Evolutionary conservation across 1,140 invertebrate genomes (phyloP).

Genomic region (Dendrolimus punctatus): DNA sequence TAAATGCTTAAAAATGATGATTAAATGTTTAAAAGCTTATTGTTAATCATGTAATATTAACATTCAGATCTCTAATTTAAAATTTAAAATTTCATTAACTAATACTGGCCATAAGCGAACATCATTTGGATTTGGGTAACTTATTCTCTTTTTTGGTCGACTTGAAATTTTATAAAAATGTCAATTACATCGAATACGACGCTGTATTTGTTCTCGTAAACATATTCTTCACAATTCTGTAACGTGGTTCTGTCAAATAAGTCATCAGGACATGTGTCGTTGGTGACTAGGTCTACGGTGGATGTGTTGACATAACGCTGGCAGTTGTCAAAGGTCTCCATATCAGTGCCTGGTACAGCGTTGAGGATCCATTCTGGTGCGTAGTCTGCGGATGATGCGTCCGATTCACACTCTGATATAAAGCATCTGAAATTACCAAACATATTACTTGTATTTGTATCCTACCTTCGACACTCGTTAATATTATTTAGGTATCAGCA

Average conservation of each 20-base stretch:
- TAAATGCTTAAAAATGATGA: too few species aligned
- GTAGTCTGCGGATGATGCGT: constrained; percentile 31
- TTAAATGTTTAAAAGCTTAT: too few species aligned
- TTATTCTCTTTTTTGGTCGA: too few species aligned
- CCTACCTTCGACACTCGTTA: too few species aligned
- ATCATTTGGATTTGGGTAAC: too few species aligned
- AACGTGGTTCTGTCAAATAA: constrained; percentile 26
- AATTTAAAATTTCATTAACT: too few species aligned
- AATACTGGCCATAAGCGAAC: too few species aligned
- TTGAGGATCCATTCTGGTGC: constrained; percentile 71
- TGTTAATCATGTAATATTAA: too few species aligned
- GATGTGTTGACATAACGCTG: constrained; percentile 22
- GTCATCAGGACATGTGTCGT: constrained; percentile 29
- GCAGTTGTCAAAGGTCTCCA: constrained; percentile 50
- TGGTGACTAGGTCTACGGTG: background rate
- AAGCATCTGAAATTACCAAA: constrained; percentile 71
- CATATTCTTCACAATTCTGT: constrained; percentile 32
- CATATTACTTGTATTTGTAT: too few species aligned
- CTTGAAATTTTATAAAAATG: background rate
- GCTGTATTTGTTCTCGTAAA: constrained; percentile 42
- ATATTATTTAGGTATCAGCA: too few species aligned
- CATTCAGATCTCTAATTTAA: too few species aligned
- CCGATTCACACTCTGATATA: constrained; percentile 75
- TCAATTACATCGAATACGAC: constrained; percentile 52
- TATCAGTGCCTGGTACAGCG: constrained; percentile 48